Conservation (phyloP, 1,140 invertebrate genomes). For the Ostrea edulis region DNA sequence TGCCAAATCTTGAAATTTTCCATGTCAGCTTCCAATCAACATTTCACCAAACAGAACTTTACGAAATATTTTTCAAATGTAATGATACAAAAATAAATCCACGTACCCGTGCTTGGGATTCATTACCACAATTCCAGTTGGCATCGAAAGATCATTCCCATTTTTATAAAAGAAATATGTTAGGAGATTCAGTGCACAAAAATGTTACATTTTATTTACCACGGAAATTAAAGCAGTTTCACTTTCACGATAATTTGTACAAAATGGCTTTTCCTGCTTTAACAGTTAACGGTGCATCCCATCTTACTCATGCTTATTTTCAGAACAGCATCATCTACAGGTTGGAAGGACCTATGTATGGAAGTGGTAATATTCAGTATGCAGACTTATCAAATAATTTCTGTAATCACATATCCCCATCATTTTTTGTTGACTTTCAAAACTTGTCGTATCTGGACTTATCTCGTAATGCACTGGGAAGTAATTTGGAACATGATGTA, state of each 20-base stretch:
- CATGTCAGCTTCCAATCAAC: not conserved
- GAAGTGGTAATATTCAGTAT: not conserved
- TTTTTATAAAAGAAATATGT: not conserved
- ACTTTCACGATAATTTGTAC: not conserved
- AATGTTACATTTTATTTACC: not conserved
- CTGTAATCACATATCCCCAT: not conserved
- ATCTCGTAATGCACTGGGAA: not conserved
- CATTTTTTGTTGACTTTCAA: not conserved
- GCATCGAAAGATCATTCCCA: not conserved
- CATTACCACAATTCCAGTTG: not conserved
- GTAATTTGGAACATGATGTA: not conserved
- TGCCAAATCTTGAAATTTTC: not conserved
- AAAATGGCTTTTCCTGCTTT: not conserved
- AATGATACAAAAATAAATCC: not conserved
- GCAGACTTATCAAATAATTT: not conserved
- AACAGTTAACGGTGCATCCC: not conserved
- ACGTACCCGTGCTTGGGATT: not conserved
- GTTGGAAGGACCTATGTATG: not conserved
- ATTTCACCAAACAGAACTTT: not conserved
- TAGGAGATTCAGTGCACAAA: not conserved
- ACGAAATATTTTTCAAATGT: not conserved
- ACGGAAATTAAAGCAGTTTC: not conserved
- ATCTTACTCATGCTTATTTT: not conserved
- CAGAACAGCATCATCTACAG: not conserved
- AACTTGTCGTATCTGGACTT: not conserved